These are phyloP conservation scores for Cyclargus thomasi DNA, from an alignment of 1,140 invertebrate genomes.

Conservation along the genomic window DNA sequence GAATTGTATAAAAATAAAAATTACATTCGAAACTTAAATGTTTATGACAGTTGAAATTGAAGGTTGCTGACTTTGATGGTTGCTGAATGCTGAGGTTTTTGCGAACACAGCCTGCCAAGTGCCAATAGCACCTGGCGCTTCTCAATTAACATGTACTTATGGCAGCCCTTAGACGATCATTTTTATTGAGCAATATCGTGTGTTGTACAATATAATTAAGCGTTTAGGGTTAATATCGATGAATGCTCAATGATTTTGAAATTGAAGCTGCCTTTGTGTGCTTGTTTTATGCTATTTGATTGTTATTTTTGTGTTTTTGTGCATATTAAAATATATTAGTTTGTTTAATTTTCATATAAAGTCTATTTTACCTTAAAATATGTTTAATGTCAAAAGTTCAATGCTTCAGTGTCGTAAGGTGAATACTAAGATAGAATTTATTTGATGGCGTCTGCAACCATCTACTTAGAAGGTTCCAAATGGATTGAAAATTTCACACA, in stretches of 20 bases:
- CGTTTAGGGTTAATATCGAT: no score
- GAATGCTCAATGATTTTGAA: no score
- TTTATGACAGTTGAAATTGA: background rate
- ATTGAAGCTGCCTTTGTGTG: no score
- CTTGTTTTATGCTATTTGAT: no score
- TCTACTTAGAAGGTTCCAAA: background rate
- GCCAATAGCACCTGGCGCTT: background rate
- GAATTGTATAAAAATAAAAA: background rate
- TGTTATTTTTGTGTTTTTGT: no score
- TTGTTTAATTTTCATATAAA: no score
- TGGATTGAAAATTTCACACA: background rate
- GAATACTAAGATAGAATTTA: background rate
- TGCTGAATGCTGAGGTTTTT: background rate
- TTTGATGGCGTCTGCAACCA: background rate
- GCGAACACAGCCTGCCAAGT: background rate
- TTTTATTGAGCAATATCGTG: no score
- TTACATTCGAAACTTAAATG: background rate
- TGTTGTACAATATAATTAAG: no score
- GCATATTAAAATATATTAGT: no score
- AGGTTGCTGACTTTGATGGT: background rate
- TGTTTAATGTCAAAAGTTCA: constrained; percentile 11
- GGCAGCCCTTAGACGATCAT: no score
- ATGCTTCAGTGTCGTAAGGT: constrained; percentile 9
- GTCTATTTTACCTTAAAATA: background rate
- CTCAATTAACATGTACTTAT: background rate